These are phyloP conservation scores for Myodes glareolus DNA, from an alignment of 2,113 vertebrate species.

Conservation along the genomic window DNA sequence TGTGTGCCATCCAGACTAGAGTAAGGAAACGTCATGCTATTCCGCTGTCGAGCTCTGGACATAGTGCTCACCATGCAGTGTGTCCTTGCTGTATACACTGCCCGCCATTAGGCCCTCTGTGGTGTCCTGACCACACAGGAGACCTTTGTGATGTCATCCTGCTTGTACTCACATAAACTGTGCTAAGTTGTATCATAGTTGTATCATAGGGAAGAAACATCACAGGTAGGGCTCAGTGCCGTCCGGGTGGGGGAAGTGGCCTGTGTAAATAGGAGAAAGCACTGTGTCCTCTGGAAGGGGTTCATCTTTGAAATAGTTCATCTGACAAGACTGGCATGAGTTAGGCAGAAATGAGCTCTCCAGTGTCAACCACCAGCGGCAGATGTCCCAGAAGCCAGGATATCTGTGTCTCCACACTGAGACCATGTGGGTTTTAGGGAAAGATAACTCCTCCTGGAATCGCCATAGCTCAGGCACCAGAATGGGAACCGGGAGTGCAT, in stretches of 20 bases:
- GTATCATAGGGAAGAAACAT: neutral
- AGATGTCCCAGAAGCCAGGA: neutral
- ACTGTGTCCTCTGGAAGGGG: neutral
- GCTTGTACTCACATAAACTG: neutral
- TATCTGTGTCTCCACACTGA: rapidly evolving
- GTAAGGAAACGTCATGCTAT: neutral
- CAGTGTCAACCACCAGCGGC: neutral
- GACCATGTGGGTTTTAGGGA: neutral
- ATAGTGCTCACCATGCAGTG: neutral
- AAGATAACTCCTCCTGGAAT: neutral
- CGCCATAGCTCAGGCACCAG: neutral
- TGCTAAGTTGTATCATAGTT: neutral
- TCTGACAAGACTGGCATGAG: neutral
- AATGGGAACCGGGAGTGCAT: neutral
- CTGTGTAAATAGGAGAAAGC: neutral
- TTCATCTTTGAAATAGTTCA: neutral
- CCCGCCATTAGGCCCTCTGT: neutral
- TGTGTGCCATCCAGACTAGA: neutral
- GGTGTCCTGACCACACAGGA: neutral
- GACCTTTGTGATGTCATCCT: neutral
- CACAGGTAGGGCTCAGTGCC: neutral
- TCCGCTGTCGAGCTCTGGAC: neutral
- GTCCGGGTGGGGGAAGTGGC: neutral
- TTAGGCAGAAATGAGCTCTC: neutral
- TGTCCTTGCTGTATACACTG: neutral